A percentile compares a stretch with the other conserved stretches of the same genome.
Conservation (phyloP, 2,797 vertebrate species). For the Urophycis tenuis region DNA sequence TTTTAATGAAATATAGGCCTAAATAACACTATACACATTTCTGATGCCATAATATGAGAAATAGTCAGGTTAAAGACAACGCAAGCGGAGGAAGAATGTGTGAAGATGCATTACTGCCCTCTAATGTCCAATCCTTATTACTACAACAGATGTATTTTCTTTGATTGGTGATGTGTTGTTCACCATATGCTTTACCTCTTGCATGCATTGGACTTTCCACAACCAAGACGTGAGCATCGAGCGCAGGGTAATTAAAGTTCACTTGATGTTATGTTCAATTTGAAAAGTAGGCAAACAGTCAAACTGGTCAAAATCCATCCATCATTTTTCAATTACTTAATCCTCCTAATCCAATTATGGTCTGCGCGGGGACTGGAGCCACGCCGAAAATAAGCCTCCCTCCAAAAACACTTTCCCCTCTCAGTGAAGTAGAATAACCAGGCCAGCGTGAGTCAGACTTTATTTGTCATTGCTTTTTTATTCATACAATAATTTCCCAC, state of each 20-base stretch:
- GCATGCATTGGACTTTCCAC: neutral
- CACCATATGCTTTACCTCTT: slow-evolving; percentile 2
- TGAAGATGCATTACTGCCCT: slow-evolving; percentile 9
- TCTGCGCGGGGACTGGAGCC: neutral
- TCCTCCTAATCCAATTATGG: slow-evolving; percentile 1
- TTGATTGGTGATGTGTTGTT: neutral
- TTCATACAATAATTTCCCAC: neutral
- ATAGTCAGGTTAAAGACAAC: neutral
- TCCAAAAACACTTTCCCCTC: neutral
- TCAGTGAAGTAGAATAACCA: neutral
- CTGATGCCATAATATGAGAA: neutral
- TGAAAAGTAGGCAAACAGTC: neutral
- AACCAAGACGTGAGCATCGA: neutral
- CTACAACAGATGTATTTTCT: neutral
- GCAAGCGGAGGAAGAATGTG: neutral
- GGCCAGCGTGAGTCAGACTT: neutral
- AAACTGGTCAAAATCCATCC: slow-evolving; percentile 1
- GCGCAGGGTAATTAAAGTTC: neutral
- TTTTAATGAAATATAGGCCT: neutral
- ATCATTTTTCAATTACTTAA: neutral
- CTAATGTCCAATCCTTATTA: neutral
- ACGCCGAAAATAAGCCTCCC: neutral
- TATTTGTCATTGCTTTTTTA: neutral
- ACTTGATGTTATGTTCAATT: neutral
- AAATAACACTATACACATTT: neutral